phyloP scores from a whole-genome alignment of 92 coral and sea anemone species.

The Bergia sp. region DNA sequence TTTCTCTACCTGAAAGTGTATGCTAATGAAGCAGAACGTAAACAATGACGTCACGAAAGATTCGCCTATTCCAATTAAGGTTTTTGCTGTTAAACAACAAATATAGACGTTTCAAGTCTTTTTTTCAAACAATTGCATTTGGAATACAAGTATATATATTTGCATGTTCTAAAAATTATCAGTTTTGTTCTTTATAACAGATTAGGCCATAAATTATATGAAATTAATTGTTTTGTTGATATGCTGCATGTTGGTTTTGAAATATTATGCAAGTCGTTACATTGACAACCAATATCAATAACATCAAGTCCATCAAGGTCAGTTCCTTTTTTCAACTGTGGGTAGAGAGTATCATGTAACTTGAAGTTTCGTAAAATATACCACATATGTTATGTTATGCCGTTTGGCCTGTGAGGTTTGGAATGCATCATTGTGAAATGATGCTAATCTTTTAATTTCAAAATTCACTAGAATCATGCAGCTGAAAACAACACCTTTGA shows the following conservation, averaged over 20 bases:
- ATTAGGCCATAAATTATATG: background rate
- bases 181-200: background rate
- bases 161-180: background rate
- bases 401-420: constrained; percentile 6
- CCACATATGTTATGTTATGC: constrained; percentile 17
- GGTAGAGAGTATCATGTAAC: constrained; percentile 14
- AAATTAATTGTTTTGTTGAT: background rate
- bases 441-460: constrained; percentile 14
- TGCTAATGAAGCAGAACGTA: too few relatives aligned
- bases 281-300: background rate
- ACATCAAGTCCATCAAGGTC: background rate
- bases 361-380: constrained; percentile 14
- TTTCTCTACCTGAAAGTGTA: too few relatives aligned
- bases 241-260: background rate
- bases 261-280: background rate
- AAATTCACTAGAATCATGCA: constrained; percentile 12
- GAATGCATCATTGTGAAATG: constrained; percentile 14
- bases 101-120: too few relatives aligned
- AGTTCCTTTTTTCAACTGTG: constrained; percentile 15
- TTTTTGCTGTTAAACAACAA: too few relatives aligned
- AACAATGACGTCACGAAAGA: too few relatives aligned
- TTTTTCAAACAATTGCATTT: too few relatives aligned
- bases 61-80: background rate
- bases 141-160: background rate
- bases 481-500: constrained; percentile 1